Evolutionary conservation across 1,140 invertebrate species (phyloP), one percentile per base, ranked within the genome.

Genomic region (Drosophila tristis): DNA sequence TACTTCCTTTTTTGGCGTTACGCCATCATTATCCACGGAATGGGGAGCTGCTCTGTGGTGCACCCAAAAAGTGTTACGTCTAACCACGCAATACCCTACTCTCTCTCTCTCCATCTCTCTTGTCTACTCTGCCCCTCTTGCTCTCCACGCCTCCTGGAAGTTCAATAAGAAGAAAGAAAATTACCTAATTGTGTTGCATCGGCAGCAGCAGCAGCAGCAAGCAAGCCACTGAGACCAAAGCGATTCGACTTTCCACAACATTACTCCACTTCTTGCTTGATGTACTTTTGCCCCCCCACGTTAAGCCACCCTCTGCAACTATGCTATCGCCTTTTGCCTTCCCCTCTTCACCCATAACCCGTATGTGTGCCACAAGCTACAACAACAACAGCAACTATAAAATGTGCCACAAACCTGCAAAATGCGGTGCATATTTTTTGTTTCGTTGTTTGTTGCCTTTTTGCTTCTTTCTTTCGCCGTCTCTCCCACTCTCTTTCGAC

Each of bases 131-230:
- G 35, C 20, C 43, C 45, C 25, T 26, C 31, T 35, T 8, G 3
- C 31, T 3, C 3, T 9, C 31, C 4, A 2, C 31, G 29, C 45
- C 45, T 8, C 45, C 16, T 7, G 39, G 50, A 44, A 68, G 82
- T 82, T 86, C 74, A 71, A 78, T 87, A 63, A 87, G 82, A 81
- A 86, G 82, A 78, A 78, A 73, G 67, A 67, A 85, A 90, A 90
- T 90, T 90, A 90, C 89, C 89, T 91, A 91, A 90, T 90, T 90
- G 87, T 90, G 77, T 86, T 85, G 81, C 81, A 85, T 78, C 63
- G 78, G 74, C 78, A 70, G 66, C 56, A 55, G 31, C 35, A 39
- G 35, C 26, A 29, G 26, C 26, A 29, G 26, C 23, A 25, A 25
- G 23, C 35, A 39, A 39, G 35, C 35, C 35, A 53, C 60, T 59